Evolutionary conservation across 2,113 vertebrate genomes (phyloP).

Genomic region (Formicarius rufipectus): DNA sequence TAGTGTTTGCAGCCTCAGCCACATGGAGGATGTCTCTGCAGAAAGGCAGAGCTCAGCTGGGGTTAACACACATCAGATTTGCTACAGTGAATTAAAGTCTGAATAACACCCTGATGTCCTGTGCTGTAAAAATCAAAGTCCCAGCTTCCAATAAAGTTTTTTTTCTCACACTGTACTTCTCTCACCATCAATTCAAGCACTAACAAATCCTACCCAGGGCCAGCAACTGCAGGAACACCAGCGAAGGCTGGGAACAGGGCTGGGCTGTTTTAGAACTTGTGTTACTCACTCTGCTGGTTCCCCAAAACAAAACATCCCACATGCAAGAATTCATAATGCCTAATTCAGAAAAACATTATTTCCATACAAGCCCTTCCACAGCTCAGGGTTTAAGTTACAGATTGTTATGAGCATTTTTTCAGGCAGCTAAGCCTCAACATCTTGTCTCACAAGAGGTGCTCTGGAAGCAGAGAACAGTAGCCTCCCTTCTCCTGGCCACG

Average conservation of each 20-base stretch:
- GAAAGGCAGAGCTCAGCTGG: not conserved
- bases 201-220: not conserved
- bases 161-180: not conserved
- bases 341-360: slow-evolving; percentile 33
- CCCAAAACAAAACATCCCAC: slow-evolving; percentile 39
- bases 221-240: not conserved
- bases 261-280: slow-evolving; percentile 29
- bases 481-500: not conserved
- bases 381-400: not conserved
- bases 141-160: not conserved
- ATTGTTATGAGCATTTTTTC: not conserved
- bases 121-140: not conserved
- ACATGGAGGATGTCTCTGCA: accelerated
- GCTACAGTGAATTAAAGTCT: not conserved
- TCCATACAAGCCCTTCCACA: not conserved
- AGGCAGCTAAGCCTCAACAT: not conserved
- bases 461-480: not conserved
- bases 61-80: not conserved
- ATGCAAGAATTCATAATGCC: slow-evolving; percentile 12
- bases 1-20: not conserved
- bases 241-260: not conserved
- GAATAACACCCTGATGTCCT: not conserved
- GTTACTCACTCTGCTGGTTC: slow-evolving; percentile 43
- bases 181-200: not conserved
- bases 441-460: not conserved